phyloP scores from a whole-genome alignment of 2,888 invertebrate genomes.

The Scelioninae gen. 1 region DNA sequence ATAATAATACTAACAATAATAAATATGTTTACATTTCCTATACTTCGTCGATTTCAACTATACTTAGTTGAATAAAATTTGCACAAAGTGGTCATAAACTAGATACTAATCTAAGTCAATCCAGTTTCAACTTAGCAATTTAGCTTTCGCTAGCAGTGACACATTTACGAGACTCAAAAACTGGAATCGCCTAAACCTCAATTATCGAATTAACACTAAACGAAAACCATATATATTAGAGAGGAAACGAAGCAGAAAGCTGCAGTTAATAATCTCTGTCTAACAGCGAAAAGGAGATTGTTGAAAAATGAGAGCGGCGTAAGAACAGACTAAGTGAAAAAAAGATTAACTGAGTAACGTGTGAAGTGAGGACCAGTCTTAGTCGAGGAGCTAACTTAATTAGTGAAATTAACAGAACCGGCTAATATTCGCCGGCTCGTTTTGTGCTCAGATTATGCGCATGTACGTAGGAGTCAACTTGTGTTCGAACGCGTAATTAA shows the following conservation, averaged over 20 bases:
- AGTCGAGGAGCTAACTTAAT: slow-evolving; percentile 83
- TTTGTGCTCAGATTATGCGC: slow-evolving; percentile 75
- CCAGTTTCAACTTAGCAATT: slow-evolving; percentile 25
- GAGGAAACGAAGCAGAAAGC: slow-evolving; percentile 48
- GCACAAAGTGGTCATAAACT: slow-evolving; percentile 18
- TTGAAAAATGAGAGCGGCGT: slow-evolving; percentile 40
- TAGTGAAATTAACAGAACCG: slow-evolving; percentile 83
- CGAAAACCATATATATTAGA: slow-evolving; percentile 22
- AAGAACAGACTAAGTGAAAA: slow-evolving; percentile 60
- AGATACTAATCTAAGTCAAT: slow-evolving; percentile 23
- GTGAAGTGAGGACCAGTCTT: slow-evolving; percentile 61
- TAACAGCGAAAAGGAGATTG: slow-evolving; percentile 28
- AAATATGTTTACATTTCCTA: no score
- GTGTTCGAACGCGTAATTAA: no score
- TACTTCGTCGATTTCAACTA: background rate
- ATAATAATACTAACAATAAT: no score
- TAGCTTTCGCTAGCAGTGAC: slow-evolving; percentile 15
- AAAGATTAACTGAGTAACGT: slow-evolving; percentile 74
- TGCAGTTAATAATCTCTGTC: slow-evolving; percentile 17
- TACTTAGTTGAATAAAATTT: slow-evolving; percentile 3
- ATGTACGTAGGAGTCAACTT: slow-evolving; percentile 70
- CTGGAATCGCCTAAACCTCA: slow-evolving; percentile 24
- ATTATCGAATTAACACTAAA: slow-evolving; percentile 57
- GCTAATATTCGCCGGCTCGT: slow-evolving; percentile 79
- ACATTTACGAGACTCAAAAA: slow-evolving; percentile 13